Conservation (phyloP, 2,113 vertebrate species). For the Pheucticus melanocephalus region DNA sequence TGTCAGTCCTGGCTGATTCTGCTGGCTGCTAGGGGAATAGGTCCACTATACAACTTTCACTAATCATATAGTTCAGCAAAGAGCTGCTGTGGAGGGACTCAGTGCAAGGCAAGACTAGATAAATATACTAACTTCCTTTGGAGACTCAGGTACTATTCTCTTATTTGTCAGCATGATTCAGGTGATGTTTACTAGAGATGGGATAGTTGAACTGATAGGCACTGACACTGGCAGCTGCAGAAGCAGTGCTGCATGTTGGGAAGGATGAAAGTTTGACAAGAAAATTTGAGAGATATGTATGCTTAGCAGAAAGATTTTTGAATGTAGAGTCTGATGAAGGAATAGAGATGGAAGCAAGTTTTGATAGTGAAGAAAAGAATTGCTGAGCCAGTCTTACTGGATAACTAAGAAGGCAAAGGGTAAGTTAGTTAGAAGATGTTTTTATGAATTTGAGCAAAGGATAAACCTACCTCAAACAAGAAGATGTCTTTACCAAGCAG, state of each 20-base stretch:
- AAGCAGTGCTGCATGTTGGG: background rate
- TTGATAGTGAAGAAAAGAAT: too few relatives aligned
- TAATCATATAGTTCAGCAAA: background rate
- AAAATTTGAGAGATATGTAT: too few relatives aligned
- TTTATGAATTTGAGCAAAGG: too few relatives aligned
- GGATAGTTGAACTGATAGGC: background rate
- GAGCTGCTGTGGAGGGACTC: background rate
- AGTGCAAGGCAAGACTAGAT: background rate
- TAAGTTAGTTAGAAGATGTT: too few relatives aligned
- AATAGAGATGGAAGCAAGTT: too few relatives aligned
- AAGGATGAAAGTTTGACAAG: too few relatives aligned
- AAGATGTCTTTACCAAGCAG: too few relatives aligned
- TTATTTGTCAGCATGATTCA: background rate
- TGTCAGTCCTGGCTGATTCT: background rate
- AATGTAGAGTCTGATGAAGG: too few relatives aligned
- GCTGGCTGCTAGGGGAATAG: background rate
- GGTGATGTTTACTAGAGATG: background rate
- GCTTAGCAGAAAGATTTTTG: too few relatives aligned
- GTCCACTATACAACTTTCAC: background rate
- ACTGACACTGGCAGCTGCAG: background rate
- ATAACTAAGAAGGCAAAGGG: too few relatives aligned
- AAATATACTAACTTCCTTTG: background rate
- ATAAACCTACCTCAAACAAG: too few relatives aligned
- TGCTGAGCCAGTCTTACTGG: too few relatives aligned
- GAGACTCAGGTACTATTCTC: background rate